Evolutionary conservation across 2,888 invertebrate species (phyloP).

Genomic region (Mythimna loreyi): DNA sequence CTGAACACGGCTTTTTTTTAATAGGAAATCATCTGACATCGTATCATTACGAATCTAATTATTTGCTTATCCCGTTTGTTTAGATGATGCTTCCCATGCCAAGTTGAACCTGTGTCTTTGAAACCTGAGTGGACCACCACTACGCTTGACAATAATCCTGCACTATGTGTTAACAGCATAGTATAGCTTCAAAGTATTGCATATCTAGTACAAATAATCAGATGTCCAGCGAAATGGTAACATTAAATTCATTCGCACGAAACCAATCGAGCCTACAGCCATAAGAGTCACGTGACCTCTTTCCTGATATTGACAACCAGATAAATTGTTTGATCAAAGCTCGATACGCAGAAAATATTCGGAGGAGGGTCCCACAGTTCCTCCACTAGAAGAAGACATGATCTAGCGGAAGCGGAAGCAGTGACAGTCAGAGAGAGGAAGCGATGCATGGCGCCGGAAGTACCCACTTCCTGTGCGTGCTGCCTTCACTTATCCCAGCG

Average conservation of each 20-base stretch:
- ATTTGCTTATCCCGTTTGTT: too few species aligned
- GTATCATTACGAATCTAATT: too few species aligned
- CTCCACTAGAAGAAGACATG: constrained; percentile 78
- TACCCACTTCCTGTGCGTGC: constrained; percentile 84
- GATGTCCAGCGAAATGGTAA: constrained; percentile 34
- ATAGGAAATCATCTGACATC: too few species aligned
- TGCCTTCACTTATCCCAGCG: constrained; percentile 89
- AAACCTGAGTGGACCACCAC: too few species aligned
- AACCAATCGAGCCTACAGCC: constrained; percentile 67
- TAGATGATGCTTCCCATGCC: too few species aligned
- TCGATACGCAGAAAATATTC: constrained; percentile 79
- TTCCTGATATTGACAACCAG: constrained; percentile 89
- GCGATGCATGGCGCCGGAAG: constrained; percentile 86
- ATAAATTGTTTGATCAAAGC: constrained; percentile 88
- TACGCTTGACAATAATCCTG: too few species aligned
- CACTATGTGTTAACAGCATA: too few species aligned
- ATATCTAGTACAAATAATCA: constrained; percentile 7
- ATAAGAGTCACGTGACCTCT: constrained; percentile 83
- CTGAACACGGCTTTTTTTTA: too few species aligned
- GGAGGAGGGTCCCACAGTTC: constrained; percentile 73
- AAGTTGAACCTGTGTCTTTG: too few species aligned
- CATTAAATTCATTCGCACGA: constrained; percentile 75
- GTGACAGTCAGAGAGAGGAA: constrained; percentile 84
- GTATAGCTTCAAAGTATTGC: neutral
- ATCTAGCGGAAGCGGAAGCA: constrained; percentile 86